Evolutionary conservation across 2,113 vertebrate genomes (phyloP).

Genomic region (Rutilus rutilus): DNA sequence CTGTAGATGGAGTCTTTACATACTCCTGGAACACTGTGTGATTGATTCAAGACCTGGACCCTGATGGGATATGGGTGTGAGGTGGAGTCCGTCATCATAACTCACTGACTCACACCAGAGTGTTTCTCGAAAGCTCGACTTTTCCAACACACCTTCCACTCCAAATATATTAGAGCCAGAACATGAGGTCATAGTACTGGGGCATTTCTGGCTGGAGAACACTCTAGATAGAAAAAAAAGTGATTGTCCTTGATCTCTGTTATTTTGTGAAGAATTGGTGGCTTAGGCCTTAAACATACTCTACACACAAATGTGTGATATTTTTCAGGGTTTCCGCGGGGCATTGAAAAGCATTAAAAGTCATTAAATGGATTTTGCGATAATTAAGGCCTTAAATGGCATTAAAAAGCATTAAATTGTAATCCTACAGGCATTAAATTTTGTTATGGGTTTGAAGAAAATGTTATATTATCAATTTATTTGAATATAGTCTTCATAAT

Average conservation of each 20-base stretch:
- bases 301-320: neutral
- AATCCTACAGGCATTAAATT: too few species aligned
- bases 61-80: slow-evolving; percentile 1
- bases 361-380: too few species aligned
- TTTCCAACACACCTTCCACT: slow-evolving; percentile 33
- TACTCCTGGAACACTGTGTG: neutral
- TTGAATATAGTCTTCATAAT: too few species aligned
- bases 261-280: neutral
- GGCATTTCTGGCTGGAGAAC: slow-evolving; percentile 1
- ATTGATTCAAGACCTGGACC: neutral
- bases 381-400: too few species aligned
- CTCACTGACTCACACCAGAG: slow-evolving; percentile 32
- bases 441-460: too few species aligned
- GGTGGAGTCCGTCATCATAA: slow-evolving; percentile 20
- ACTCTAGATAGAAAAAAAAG: neutral
- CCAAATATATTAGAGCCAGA: slow-evolving; percentile 25
- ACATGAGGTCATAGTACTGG: slow-evolving; percentile 42
- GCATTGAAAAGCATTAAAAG: too few species aligned
- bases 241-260: slow-evolving; percentile 17
- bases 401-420: too few species aligned
- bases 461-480: too few species aligned
- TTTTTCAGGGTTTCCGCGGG: too few species aligned
- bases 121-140: slow-evolving; percentile 20
- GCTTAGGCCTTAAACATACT: neutral
- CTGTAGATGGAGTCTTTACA: neutral